Conservation (phyloP, 2,113 vertebrate species). For the Chrysochloris asiatica region DNA sequence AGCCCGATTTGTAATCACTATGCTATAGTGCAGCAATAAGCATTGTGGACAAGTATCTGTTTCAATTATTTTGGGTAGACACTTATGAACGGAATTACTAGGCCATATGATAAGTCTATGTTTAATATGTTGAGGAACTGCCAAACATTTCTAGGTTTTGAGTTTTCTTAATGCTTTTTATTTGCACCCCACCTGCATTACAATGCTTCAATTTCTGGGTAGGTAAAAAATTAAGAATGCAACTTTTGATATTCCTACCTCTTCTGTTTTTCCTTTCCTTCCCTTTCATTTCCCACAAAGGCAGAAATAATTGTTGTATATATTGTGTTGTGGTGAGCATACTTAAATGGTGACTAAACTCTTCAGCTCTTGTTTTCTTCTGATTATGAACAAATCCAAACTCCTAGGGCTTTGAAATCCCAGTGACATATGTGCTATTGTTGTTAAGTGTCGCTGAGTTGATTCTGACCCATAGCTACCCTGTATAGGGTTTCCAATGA, state of each 20-base stretch:
- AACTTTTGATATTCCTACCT: not conserved
- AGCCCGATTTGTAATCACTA: too few species aligned
- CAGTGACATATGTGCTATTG: not conserved
- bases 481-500: too few species aligned
- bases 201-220: not conserved
- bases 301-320: not conserved
- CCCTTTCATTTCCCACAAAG: not conserved
- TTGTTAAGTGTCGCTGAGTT: too few species aligned
- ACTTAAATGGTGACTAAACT: not conserved
- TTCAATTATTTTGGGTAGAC: not conserved
- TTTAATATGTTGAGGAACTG: not conserved
- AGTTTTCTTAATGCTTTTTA: slow-evolving; percentile 17
- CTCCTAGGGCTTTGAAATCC: not conserved
- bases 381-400: not conserved
- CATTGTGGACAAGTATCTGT: not conserved
- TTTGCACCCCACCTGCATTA: not conserved
- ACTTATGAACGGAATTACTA: not conserved
- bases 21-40: not conserved
- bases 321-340: not conserved
- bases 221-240: not conserved
- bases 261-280: not conserved
- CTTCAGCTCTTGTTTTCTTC: not conserved
- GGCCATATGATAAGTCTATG: not conserved
- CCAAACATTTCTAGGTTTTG: not conserved
- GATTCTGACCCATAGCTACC: too few species aligned